Conservation (phyloP, 2,888 invertebrate species). For the Lycocerus yunnanus region DNA sequence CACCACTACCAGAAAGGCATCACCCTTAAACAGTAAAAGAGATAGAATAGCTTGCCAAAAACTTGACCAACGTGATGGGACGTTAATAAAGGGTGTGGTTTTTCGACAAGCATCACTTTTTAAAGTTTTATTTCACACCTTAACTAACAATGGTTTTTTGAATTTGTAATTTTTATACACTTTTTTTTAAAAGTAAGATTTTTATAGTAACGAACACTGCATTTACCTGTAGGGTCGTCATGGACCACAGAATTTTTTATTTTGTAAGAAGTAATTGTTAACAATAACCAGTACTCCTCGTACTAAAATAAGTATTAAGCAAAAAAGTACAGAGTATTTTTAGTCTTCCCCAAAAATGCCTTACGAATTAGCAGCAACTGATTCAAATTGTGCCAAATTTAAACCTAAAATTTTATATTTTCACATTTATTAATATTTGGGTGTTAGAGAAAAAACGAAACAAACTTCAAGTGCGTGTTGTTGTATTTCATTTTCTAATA, state of each 20-base stretch:
- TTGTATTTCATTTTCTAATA: conserved; percentile 13
- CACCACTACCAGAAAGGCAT: conserved; percentile 32
- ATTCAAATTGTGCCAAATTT: conserved; percentile 28
- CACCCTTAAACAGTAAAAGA: not conserved
- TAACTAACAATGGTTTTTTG: not conserved
- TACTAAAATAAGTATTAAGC: conserved; percentile 13
- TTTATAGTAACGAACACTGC: conserved; percentile 1
- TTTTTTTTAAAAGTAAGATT: conserved; percentile 4
- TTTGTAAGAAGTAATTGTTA: not conserved
- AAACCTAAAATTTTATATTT: conserved; percentile 24
- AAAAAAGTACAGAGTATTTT: conserved; percentile 19
- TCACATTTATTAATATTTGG: conserved; percentile 24
- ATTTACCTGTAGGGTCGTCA: conserved; percentile 4
- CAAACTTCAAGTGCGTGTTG: not conserved
- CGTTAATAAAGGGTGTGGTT: not conserved
- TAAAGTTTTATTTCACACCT: not conserved
- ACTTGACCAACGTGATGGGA: not conserved
- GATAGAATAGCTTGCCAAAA: not conserved
- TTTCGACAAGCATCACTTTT: conserved; percentile 9
- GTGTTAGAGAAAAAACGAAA: conserved; percentile 4
- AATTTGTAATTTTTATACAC: conserved; percentile 1
- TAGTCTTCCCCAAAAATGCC: conserved; percentile 30
- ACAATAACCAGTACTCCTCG: conserved; percentile 8
- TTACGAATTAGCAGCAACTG: conserved; percentile 18
- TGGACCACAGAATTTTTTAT: not conserved